Base-by-base conservation (phyloP, 2,113 vertebrate genomes). In the Galemys pyrenaicus region DNA sequence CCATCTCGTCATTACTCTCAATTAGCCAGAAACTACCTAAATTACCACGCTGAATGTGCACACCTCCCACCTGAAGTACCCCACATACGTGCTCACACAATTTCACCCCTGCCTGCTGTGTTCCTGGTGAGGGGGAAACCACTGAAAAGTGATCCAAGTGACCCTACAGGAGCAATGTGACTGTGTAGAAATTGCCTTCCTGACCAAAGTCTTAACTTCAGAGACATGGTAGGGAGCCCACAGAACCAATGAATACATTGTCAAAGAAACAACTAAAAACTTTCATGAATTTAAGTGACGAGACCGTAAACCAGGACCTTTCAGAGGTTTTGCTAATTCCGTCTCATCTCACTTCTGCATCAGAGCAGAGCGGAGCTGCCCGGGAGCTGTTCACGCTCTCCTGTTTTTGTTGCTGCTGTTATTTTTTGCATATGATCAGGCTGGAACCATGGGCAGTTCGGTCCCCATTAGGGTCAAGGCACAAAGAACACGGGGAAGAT, bases 361-460 rank as follows among this genome's bases (percentile, higher is more conserved):
- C 62, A 15, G 22, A 70, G 93, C 84, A 35, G 35, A 51, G 62
- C 58, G 49, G 37, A 30, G 62, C 71, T 54, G 81, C 62, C 78
- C 46, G n/a, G 1, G 9, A 92, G 85, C 91, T 70, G 77, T 56
- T 75, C 35, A 68, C 7, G 1, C 62, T 20, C 8, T 46, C 88
- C 88, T 92, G 35, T 62, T 92, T 80, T 68, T 88, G 78, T 75
- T 39, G 16, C n/a, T 58, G 64, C 10, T 81, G 89, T 73, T 78
- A 74, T 85, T 91, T 95, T 94, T 92, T 49, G 71, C 60, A 87
- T 70, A n/a, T 37, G 68, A 92, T 19, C 91, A 39, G 70, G 37
- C 73, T 22, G 39, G 60, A 91, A 67, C 91, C 91, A 39, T 3
- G 22, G 73, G 73, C 37, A 62, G 30, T 64, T 58, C 68, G 17